Conservation (phyloP, 2,113 vertebrate genomes). For the Poecile atricapillus region DNA sequence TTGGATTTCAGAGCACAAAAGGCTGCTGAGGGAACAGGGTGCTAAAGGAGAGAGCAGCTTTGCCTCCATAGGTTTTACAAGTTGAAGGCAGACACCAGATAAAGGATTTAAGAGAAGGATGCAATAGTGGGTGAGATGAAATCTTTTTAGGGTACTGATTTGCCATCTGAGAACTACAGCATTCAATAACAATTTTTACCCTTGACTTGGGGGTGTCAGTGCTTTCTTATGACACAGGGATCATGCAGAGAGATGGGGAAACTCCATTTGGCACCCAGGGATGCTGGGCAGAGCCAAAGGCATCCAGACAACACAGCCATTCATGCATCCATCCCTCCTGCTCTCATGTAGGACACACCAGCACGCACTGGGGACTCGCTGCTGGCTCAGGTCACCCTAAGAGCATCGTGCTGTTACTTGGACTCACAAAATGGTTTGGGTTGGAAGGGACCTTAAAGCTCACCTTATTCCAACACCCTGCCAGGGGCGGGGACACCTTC, state of each 20-base stretch:
- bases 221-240: background rate
- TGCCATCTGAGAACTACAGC: background rate
- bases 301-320: background rate
- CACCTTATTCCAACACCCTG: background rate
- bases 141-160: background rate
- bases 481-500: background rate
- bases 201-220: background rate
- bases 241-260: background rate
- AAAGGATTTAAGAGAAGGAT: background rate
- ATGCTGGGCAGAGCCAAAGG: background rate
- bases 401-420: background rate
- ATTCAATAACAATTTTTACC: background rate
- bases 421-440: background rate
- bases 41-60: background rate
- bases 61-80: background rate
- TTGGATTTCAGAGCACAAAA: background rate
- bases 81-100: background rate
- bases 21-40: background rate
- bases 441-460: background rate
- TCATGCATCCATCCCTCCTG: rapidly evolving
- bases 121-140: background rate
- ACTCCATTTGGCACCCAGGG: background rate
- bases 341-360: background rate
- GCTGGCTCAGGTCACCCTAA: background rate
- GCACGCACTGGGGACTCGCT: rapidly evolving